Evolutionary conservation across 2,113 vertebrate genomes (phyloP).

Genomic region (Eurystomus gularis): DNA sequence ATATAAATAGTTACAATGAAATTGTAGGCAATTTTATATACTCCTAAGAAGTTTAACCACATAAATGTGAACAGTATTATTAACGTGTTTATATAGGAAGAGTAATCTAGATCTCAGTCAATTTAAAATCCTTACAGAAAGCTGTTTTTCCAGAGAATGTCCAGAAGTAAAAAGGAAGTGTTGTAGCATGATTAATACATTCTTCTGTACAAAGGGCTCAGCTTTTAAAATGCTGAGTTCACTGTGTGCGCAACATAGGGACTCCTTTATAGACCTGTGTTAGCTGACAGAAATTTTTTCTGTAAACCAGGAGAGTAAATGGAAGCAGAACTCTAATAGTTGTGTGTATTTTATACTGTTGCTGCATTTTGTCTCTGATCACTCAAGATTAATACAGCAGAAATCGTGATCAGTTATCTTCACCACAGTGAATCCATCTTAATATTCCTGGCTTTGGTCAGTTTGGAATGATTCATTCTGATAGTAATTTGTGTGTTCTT

Average conservation of each 20-base stretch:
- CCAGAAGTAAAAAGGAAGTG: not conserved
- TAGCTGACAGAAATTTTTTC: not conserved
- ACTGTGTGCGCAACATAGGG: not conserved
- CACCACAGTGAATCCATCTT: not conserved
- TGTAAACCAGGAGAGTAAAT: not conserved
- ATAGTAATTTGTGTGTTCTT: not conserved
- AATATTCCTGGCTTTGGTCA: not conserved
- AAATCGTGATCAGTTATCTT: not conserved
- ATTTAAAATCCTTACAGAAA: not conserved
- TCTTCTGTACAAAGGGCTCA: not conserved
- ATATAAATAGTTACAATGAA: not conserved
- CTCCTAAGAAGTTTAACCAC: not conserved
- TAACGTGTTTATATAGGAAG: not conserved
- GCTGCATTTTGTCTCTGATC: not conserved
- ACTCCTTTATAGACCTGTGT: not conserved
- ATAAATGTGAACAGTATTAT: not conserved
- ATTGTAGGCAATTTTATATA: not conserved
- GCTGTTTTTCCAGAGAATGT: not conserved
- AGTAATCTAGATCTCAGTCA: not conserved
- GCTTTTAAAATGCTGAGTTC: not conserved
- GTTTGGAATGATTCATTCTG: not conserved
- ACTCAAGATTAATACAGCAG: not conserved
- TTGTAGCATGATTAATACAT: not conserved
- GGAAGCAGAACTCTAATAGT: not conserved
- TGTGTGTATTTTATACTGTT: not conserved